A percentile compares a stretch with the other conserved stretches of the same genome.
Conservation (phyloP, 64 coral and sea anemone species). For the Montipora foliosa region DNA sequence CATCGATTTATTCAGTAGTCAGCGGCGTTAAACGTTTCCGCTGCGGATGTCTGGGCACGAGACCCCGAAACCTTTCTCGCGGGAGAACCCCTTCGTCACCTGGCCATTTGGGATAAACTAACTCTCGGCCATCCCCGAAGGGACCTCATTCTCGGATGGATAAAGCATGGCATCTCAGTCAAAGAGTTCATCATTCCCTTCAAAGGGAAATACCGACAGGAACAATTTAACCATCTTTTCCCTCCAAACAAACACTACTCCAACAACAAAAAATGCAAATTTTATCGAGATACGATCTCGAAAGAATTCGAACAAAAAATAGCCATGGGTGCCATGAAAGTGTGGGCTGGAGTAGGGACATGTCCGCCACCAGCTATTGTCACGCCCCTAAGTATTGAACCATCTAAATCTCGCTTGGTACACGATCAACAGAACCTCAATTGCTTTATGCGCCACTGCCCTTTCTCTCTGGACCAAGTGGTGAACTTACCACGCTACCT, state of each 20-base stretch:
- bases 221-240: background rate
- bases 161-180: background rate
- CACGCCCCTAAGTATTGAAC: slow-evolving; percentile 26
- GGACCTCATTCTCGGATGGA: background rate
- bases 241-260: background rate
- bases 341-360: background rate
- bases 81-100: background rate
- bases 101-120: background rate
- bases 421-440: slow-evolving; percentile 35
- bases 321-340: background rate
- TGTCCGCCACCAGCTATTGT: background rate
- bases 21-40: background rate
- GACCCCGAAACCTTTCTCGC: background rate
- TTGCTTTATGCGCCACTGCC: background rate
- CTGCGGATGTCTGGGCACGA: background rate
- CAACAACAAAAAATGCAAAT: background rate
- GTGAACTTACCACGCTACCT: background rate
- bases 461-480: slow-evolving; percentile 44
- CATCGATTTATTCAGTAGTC: background rate
- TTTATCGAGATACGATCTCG: background rate
- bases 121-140: background rate
- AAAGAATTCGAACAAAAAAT: background rate
- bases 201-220: background rate
- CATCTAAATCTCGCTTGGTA: background rate
- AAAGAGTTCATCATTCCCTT: background rate